A percentile compares a stretch with the other conserved stretches of the same genome.
phyloP scores from a whole-genome alignment of 2,113 vertebrate species.

The Lamprologus speciosus region DNA sequence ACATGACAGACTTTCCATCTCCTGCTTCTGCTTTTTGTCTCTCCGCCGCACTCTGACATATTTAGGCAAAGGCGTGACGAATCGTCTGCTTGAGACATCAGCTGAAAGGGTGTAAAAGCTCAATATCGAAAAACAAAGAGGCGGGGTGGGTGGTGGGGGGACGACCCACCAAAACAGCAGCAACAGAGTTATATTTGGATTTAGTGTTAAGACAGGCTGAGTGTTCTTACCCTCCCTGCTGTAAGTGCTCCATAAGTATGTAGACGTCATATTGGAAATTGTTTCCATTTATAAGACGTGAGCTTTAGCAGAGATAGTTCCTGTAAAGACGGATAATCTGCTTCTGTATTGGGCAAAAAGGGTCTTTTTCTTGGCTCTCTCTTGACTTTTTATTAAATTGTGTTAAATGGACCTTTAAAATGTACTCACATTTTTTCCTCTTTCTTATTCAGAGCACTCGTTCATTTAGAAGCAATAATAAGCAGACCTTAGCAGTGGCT shows the following conservation, averaged over 20 bases:
- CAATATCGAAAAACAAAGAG: not conserved
- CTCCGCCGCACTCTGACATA: constrained; percentile 44
- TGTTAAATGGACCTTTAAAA: not conserved
- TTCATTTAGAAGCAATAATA: not conserved
- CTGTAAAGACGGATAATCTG: not conserved
- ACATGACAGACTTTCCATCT: not conserved
- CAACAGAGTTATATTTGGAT: constrained; percentile 2
- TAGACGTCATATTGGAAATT: not conserved
- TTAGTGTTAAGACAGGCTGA: not conserved
- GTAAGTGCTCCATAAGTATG: constrained; percentile 11
- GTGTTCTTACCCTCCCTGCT: not conserved
- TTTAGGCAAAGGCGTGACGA: constrained; percentile 50
- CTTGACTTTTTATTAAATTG: not conserved
- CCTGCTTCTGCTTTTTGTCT: constrained; percentile 47
- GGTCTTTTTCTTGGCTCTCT: not conserved
- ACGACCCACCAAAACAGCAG: not conserved
- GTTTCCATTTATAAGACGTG: not conserved
- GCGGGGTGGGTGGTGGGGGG: not conserved
- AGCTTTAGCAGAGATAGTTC: not conserved
- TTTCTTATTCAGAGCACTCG: not conserved
- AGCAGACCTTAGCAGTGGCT: not conserved
- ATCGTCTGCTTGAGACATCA: constrained; percentile 14
- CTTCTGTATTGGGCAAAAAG: not conserved
- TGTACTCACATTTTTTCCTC: not conserved
- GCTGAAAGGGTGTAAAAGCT: constrained; percentile 19